Evolutionary conservation across 2,113 vertebrate genomes (phyloP).

Genomic region (Chaetodon auriga): DNA sequence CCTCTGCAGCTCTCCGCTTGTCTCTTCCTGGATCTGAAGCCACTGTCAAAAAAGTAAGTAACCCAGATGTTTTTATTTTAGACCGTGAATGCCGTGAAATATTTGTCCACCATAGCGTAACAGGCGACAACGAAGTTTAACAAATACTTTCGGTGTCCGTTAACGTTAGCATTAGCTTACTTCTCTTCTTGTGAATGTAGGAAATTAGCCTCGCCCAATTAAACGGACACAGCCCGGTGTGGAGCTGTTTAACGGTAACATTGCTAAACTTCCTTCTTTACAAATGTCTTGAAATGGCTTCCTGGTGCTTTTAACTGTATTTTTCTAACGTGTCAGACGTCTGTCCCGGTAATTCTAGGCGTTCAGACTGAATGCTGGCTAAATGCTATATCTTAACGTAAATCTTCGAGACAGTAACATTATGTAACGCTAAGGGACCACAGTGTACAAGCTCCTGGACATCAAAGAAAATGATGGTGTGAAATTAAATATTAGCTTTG

Average conservation of each 20-base stretch:
- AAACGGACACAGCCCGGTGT: neutral
- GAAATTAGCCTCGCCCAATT: conserved; percentile 37
- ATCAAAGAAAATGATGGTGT: neutral
- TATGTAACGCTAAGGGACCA: conserved; percentile 30
- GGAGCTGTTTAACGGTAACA: neutral
- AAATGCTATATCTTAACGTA: conserved; percentile 6
- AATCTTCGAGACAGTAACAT: conserved; percentile 3
- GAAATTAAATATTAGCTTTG: neutral
- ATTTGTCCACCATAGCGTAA: accelerated
- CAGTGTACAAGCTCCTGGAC: neutral
- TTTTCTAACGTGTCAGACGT: neutral
- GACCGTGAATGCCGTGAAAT: neutral
- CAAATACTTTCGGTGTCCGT: neutral
- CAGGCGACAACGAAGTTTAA: neutral
- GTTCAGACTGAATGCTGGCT: conserved; percentile 16
- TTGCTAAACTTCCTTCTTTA: neutral
- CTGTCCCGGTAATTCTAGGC: accelerated
- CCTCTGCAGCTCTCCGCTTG: neutral
- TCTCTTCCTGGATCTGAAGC: conserved; percentile 51
- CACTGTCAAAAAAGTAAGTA: conserved; percentile 38
- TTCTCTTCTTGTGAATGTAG: neutral
- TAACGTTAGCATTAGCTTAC: too few species aligned
- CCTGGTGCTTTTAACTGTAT: neutral
- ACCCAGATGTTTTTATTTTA: neutral
- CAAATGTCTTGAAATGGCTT: too few species aligned